Base-by-base conservation (phyloP, 2,797 vertebrate genomes). In the Podarcis lilfordi region DNA sequence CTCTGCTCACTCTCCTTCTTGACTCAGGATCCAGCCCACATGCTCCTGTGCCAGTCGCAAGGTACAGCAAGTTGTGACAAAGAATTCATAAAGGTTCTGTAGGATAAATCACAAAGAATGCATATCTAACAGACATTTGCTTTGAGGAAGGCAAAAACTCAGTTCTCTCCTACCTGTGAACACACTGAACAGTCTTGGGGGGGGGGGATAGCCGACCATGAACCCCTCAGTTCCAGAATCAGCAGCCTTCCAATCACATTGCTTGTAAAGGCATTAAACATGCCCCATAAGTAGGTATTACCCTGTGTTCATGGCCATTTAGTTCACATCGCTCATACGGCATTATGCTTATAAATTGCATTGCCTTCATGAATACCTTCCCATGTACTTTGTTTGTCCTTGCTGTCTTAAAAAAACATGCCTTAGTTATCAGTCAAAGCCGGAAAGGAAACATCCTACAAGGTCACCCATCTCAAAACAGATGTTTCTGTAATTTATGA, bases 341-440 rank as follows among this genome's bases (percentile, higher is more conserved):
- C 15, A 59, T 80, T 43, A 71, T 89, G 82, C 92, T 95, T 93
- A 94, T 94, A 94, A 94, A 95, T 95, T 92, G 90, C 25, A 8
- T 75, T 94, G 93, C 85, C 88, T 91, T 89, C 80, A 64, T 23
- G 8, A 86, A 86, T 9, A 86, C 35, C 89, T 84, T 86, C 91
- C 37, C 43, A 86, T 87, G 71, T 17, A 86, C 85, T 88, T 89
- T 82, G 27, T 89, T 90, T 92, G 91, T 89, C 92, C 93, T 96
- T 93, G 89, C 40, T 88, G 64, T 83, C 89, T 91, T 88, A 89
- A 92, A 82, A 92, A 61, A 91, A 87, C 81, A 64, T 0, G 1
- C 27, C 25, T 0, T 86, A 40, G 68, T 86, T 92, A 91, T 88
- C 88, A 91, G 87, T 94, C 90, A 91, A 91, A 93, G 17, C 76